phyloP scores from a whole-genome alignment of 92 coral and sea anemone genomes.

The Porites cylindrica region DNA sequence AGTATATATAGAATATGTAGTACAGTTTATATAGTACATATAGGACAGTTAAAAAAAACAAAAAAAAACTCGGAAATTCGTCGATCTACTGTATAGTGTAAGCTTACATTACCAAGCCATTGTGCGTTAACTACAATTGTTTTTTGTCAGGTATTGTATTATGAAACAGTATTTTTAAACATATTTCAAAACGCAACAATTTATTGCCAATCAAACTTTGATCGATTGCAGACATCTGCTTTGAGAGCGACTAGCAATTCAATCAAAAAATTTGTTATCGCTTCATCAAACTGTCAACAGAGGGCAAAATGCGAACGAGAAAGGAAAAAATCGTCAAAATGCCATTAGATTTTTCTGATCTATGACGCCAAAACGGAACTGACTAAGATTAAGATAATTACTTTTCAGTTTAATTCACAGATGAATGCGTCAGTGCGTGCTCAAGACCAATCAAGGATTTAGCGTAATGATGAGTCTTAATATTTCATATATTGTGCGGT shows the following conservation, averaged over 20 bases:
- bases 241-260: background rate
- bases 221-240: background rate
- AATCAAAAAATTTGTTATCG: slow-evolving; percentile 14
- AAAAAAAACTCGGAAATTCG: too few relatives aligned
- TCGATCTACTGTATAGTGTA: too few relatives aligned
- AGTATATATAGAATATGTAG: too few relatives aligned
- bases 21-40: too few relatives aligned
- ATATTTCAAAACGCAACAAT: background rate
- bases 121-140: too few relatives aligned
- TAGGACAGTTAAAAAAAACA: too few relatives aligned
- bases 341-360: background rate
- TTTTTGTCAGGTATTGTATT: too few relatives aligned
- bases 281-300: slow-evolving; percentile 12
- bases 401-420: background rate
- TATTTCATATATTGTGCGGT: background rate
- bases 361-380: background rate
- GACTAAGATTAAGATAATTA: background rate
- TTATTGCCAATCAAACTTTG: too few relatives aligned
- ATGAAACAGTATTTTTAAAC: background rate
- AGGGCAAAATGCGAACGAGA: too few relatives aligned
- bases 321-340: background rate
- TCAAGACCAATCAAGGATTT: background rate
- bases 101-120: too few relatives aligned
- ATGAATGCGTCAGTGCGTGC: background rate
- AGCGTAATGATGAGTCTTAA: background rate